Evolutionary conservation across 23 tunicate species (phyloP).

Genomic region (Trididemnum nubilum): DNA sequence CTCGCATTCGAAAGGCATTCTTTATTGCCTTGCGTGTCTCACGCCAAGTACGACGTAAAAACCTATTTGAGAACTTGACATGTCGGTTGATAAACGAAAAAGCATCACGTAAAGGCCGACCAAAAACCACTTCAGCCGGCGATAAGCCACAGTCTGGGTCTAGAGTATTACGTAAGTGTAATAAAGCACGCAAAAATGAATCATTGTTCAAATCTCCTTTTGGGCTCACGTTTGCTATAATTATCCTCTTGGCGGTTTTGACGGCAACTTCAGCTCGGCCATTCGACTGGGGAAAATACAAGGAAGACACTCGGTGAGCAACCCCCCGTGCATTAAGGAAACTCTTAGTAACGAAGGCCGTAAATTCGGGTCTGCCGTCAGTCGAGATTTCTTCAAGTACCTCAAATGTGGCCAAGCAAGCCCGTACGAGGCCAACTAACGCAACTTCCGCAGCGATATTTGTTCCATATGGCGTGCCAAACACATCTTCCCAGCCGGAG

Average conservation of each 20-base stretch:
- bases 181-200: constrained; percentile 13
- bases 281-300: not conserved
- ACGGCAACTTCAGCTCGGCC: not conserved
- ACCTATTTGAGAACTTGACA: not conserved
- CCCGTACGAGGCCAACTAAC: not conserved
- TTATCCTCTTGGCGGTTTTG: constrained; percentile 1
- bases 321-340: not conserved
- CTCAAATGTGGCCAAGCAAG: not conserved
- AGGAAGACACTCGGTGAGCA: not conserved
- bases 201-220: constrained; percentile 11
- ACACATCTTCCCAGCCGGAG: not conserved
- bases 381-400: not conserved
- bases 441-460: not conserved
- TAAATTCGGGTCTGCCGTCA: not conserved
- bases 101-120: not conserved
- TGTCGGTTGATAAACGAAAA: too few species aligned
- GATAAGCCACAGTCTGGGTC: constrained; percentile 10
- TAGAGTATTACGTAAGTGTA: constrained; percentile 6
- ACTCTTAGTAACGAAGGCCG: not conserved
- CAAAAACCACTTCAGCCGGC: not conserved
- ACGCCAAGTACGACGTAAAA: not conserved
- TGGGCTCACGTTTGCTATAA: not conserved
- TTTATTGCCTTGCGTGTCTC: not conserved
- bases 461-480: not conserved
- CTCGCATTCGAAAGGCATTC: not conserved